phyloP scores from a whole-genome alignment of 2,113 vertebrate species.

The Shinisaurus crocodilurus region DNA sequence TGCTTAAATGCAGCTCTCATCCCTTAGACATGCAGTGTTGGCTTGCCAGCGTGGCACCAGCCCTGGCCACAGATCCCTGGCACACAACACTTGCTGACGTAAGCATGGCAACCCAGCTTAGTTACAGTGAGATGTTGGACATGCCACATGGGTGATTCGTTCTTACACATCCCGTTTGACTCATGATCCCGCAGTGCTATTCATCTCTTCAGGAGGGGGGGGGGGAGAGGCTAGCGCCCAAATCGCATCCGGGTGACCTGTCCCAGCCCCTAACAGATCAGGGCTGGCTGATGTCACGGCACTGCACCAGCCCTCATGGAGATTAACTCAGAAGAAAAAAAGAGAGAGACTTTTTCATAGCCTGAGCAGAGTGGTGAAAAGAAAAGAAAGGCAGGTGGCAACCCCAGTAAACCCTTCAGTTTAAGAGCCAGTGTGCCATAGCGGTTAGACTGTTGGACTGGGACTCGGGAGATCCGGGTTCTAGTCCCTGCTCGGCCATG shows the following conservation, averaged over 20 bases:
- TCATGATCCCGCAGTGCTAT: neutral
- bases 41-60: neutral
- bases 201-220: neutral
- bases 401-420: neutral
- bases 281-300: neutral
- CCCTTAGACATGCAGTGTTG: neutral
- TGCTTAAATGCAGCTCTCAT: neutral
- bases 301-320: neutral
- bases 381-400: neutral
- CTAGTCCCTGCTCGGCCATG: too few relatives aligned
- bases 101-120: neutral
- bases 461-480: too few relatives aligned
- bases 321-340: neutral
- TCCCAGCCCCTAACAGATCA: neutral
- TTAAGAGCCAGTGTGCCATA: too few relatives aligned
- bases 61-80: neutral
- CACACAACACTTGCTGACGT: neutral
- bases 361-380: neutral
- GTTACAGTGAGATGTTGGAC: neutral
- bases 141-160: neutral
- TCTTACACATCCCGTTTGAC: neutral
- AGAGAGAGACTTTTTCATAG: neutral
- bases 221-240: neutral
- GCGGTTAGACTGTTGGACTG: neutral
- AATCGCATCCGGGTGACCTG: too few relatives aligned